Base-by-base conservation (phyloP, 2,113 vertebrate genomes). In the Anarhynchus alexandrinus region DNA sequence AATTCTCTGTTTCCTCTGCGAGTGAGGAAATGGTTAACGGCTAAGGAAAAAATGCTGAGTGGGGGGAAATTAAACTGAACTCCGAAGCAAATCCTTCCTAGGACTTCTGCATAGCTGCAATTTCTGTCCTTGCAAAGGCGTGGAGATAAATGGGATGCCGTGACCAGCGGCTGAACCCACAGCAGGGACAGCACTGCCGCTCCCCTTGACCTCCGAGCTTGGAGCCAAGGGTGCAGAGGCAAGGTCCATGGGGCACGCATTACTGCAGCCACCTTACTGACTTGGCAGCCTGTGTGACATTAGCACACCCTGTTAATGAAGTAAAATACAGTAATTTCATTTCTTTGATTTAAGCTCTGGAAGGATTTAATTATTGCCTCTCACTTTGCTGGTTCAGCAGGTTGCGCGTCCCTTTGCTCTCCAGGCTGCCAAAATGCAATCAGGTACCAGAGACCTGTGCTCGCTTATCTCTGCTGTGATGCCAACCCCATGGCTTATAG, bases 81-180 rank as follows among this genome's bases (percentile, higher is more conserved):
- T 66, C n/a, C 14, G 51, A 74, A 93, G 59, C 2, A 91, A 90
- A 79, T 42, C 2, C 29, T 67, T 92, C 43, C 61, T n/a, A 34
- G 29, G 55, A 61, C 16, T 87, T 59, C 52, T 59, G 43, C 1
- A 1, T 11, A 16, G 38, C 61, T 89, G 47, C 0, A 0, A 38
- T 45, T 62, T 79, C 61, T 64, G 40, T 72, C 66, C 66, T 80
- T 43, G 74, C 38, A 79, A 54, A 84, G 34, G 3, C 18, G 17
- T 83, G 78, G 45, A 64, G 70, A 32, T 73, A 90, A 73, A 82
- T 5, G 32, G 27, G 51, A 65, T 61, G 66, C 54, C 6, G 5
- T 34, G 66, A 82, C 34, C 82, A 88, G 62, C 1, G 16, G 47
- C 64, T 78, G 62, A 88, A 49, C 29, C 26, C 30, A 8, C 22